phyloP scores from a whole-genome alignment of 1,140 invertebrate genomes.

The Apis dorsata region DNA sequence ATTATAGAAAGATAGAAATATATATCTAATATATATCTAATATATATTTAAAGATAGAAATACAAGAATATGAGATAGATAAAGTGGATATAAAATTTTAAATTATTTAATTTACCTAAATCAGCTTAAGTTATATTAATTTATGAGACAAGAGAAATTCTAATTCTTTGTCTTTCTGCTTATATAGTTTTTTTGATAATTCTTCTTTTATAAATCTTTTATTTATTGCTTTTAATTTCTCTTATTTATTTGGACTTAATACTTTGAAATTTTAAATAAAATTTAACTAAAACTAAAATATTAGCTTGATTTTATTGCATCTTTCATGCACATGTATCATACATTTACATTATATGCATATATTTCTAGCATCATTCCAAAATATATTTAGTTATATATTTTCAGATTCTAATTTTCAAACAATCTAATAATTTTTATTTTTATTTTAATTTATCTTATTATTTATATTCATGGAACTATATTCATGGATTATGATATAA shows the following conservation, averaged over 20 bases:
- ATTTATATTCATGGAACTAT: background rate
- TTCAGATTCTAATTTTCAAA: background rate
- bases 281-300: background rate
- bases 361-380: background rate
- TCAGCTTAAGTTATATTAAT: background rate
- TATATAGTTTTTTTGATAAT: background rate
- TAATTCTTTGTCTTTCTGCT: background rate
- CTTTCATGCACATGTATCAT: slow-evolving; percentile 11
- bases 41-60: background rate
- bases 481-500: background rate
- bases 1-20: no score
- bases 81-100: background rate
- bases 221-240: no score
- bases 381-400: slow-evolving; percentile 7
- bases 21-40: no score
- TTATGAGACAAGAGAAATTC: background rate
- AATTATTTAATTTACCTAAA: no score
- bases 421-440: slow-evolving; percentile 1
- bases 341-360: background rate
- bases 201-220: background rate
- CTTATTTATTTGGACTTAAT: background rate
- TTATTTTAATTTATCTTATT: background rate
- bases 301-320: background rate
- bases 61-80: background rate
- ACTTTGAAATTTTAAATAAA: background rate